Base-by-base conservation (phyloP, 2,797 vertebrate species). In the Bovichtus variegatus region DNA sequence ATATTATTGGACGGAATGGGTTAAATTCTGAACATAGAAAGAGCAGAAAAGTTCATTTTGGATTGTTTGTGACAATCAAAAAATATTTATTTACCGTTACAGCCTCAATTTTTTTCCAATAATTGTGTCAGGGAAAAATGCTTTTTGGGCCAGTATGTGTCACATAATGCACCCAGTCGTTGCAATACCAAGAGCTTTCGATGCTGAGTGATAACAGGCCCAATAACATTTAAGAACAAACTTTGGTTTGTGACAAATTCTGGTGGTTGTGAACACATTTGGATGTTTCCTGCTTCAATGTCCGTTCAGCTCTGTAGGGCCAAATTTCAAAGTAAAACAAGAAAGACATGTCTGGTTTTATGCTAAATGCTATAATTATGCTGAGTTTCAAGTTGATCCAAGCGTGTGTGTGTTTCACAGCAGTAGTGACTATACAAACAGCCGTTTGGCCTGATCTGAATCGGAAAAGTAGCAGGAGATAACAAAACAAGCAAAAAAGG, bases 141-240 rank as follows among this genome's bases (percentile, higher is more conserved):
- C 16, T n/a, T 44, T 54, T 53, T 44, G 58, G 40, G 19, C 38
- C 55, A 60, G 21, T 10, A 8, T 6, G 16, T 21, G 18, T 60
- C 57, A 38, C 43, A 49, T 49, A 15, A 58, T 29, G 9, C 62
- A 65, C 31, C 19, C n/a, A 5, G 29, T 64, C 31, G 43, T 15
- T 38, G 5, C 25, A 27, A 6, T 27, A 21, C 15, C 1, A 16
- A 59, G 10, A 3, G 12, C 11, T 58, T 65, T 60, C 27, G 23
- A 19, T 50, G 27, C 36, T 29, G 64, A 76, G 57, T 54, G 49
- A 74, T 53, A 75, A 47, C 27, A 75, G 63, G 12, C 38, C 38
- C 25, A 11, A 10, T 21, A 5, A 38, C 16, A 9, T 53, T 19
- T 25, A 16, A 25, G 58, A 27, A 55, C 31, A 47, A 46, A 49